phyloP scores from a whole-genome alignment of 2,888 invertebrate genomes.

The Malacosoma neustria region DNA sequence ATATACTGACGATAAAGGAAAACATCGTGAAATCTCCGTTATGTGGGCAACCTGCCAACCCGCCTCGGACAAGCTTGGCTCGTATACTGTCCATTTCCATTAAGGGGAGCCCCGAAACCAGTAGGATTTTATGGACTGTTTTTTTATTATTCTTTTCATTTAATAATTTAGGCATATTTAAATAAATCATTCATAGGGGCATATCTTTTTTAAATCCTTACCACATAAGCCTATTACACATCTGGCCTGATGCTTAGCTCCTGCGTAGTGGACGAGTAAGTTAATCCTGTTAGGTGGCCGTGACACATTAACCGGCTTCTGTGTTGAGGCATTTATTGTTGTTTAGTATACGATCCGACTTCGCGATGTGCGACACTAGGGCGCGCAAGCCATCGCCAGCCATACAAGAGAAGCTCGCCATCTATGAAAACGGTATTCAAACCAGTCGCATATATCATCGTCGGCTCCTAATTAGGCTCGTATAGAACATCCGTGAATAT shows the following conservation, averaged over 20 bases:
- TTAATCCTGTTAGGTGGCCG: constrained; percentile 73
- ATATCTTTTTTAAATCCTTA: constrained; percentile 38
- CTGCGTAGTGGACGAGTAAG: constrained; percentile 66
- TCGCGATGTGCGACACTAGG: constrained; percentile 60
- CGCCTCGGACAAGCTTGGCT: no score
- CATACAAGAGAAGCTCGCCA: constrained; percentile 67
- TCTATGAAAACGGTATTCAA: constrained; percentile 69
- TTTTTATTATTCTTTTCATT: no score
- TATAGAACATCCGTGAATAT: constrained; percentile 46
- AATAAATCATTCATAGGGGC: no score
- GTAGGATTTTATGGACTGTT: no score
- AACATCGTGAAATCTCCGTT: no score
- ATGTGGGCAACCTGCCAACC: no score
- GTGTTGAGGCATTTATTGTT: constrained; percentile 44
- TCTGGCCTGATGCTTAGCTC: constrained; percentile 45
- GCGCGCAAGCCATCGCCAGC: constrained; percentile 59
- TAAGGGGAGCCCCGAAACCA: no score
- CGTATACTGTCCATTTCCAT: no score
- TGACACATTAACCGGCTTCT: constrained; percentile 70
- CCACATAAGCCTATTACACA: constrained; percentile 54
- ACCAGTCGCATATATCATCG: constrained; percentile 23
- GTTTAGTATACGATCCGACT: constrained; percentile 47
- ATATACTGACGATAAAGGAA: no score
- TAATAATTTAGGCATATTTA: no score
- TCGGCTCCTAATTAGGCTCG: constrained; percentile 27